These are phyloP conservation scores for Hydrozoanthus gracilis DNA, from an alignment of 92 coral and sea anemone species.

Conservation along the genomic window DNA sequence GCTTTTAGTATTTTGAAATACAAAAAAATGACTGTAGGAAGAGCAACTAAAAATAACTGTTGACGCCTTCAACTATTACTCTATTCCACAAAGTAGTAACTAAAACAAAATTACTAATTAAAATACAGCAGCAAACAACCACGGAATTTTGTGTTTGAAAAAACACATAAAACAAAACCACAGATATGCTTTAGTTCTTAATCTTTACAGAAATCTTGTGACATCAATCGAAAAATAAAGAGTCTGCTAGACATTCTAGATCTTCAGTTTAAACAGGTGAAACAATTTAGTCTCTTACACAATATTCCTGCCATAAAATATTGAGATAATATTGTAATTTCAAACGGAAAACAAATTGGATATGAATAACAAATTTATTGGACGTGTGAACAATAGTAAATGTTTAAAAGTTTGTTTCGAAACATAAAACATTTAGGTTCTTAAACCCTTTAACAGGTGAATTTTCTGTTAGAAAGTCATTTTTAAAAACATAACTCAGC, in stretches of 20 bases:
- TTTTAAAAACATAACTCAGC: not conserved
- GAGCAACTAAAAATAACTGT: too few relatives aligned
- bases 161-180: not conserved
- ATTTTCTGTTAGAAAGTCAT: not conserved
- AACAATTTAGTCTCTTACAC: not conserved
- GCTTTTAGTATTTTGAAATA: too few relatives aligned
- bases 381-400: not conserved
- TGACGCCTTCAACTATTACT: too few relatives aligned
- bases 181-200: not conserved
- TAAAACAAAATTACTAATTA: too few relatives aligned
- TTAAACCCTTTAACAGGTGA: not conserved
- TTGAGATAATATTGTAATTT: not conserved
- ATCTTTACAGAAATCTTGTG: conserved; percentile 3
- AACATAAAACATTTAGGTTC: not conserved
- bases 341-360: not conserved
- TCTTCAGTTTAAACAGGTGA: not conserved
- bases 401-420: not conserved
- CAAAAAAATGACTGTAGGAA: too few relatives aligned
- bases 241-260: not conserved
- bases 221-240: not conserved
- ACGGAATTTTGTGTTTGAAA: not conserved
- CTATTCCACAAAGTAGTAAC: too few relatives aligned
- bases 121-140: too few relatives aligned
- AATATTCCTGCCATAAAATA: not conserved
- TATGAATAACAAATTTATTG: not conserved